Evolutionary conservation across 2,888 invertebrate genomes (phyloP), one percentile per base, ranked within the genome.

Genomic region (Vandiemenella viatica): DNA sequence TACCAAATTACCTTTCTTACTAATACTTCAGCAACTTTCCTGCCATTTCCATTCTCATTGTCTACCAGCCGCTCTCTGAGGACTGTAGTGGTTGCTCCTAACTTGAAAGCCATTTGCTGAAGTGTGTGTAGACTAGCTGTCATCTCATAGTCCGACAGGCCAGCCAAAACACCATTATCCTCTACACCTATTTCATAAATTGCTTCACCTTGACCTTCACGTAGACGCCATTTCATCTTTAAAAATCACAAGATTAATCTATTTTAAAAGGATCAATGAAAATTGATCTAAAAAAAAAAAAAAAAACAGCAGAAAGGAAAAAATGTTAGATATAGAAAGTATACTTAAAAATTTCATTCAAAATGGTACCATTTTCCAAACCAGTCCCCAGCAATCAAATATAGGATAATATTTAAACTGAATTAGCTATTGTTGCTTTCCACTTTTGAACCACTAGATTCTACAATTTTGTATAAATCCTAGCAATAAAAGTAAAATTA

Each of bases 161-260:
- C 97, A 8, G 85, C 77, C 57, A 96, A 70, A 46, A 83, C 76
- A 0, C 95, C 95, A 60, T 83, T 86, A 67, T 91, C 92, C 50
- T 89, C 82, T 2, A 92, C 91, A 0, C 97, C 97, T 45, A 97
- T 86, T 67, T 96, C 93, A 69, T 99, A 98, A 54, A 98, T 90
- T 0, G 96, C 96, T 65, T 92, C 89, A 1, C 97, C 98, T 56
- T 92, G 88, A 21, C 98, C 92, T 67, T 93, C 92, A 0, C 90
- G 79, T 8, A 99, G 74, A 0, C 98, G 77, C 97, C 97, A 98
- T 71, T 98, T 98, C 77, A 98, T 79, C 80, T 82, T 60, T 1
- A 56, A 56, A 45, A 51, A 49, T 37, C 5, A 20, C 1, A 13
- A 18, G 2, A n/a, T n/a, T n/a, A n/a, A n/a, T n/a, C n/a, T n/a